Evolutionary conservation across 1,140 invertebrate genomes (phyloP), one percentile per base, ranked within the genome.

Genomic region (Caenorhabditis inopinata): DNA sequence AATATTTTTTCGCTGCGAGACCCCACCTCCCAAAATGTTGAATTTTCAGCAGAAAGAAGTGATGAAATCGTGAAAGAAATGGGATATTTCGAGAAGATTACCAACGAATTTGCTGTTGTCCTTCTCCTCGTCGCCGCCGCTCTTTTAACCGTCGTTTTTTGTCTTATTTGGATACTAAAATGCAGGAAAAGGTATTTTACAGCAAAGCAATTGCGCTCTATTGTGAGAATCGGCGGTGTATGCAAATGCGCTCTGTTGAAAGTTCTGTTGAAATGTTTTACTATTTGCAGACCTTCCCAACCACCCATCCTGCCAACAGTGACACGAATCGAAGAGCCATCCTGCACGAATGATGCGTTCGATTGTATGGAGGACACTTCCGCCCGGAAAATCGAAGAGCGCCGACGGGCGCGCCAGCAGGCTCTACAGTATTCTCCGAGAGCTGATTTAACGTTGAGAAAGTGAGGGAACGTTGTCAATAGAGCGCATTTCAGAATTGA

Each of bases 361-460:
- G 58, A 68, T 42, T 35, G 32, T 42, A 16, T 68, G 5, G 58
- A 68, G 3, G 58, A 68, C 1, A 23, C 27, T 21, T 68, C 58
- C 1, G 58, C 58, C 9, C 27, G 58, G 58, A 68, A 68, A 38
- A 68, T 68, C 32, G 58, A 68, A 68, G 58, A 68, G n/a, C 58
- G 58, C 23, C 58, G 58, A 2, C 58, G 58, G 9, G 58, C 58
- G 23, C 58, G 58, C 23, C 58, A 68, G n/a, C 58, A 68, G 25
- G 58, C 58, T 5, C 32, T 68, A 21, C 58, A 68, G 58, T 68
- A 68, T 18, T 68, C 58, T 6, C 58, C 58, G 1, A 1, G 58
- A 14, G 58, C 58, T 4, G 58, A 68, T 68, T 68, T 68, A 18
- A n/a, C 32, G 2, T 12, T 68, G 3, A 68, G 58, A 38, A 68